Evolutionary conservation across 2,113 vertebrate genomes (phyloP), one percentile per base, ranked within the genome.

Genomic region (Deroptyus accipitrinus): DNA sequence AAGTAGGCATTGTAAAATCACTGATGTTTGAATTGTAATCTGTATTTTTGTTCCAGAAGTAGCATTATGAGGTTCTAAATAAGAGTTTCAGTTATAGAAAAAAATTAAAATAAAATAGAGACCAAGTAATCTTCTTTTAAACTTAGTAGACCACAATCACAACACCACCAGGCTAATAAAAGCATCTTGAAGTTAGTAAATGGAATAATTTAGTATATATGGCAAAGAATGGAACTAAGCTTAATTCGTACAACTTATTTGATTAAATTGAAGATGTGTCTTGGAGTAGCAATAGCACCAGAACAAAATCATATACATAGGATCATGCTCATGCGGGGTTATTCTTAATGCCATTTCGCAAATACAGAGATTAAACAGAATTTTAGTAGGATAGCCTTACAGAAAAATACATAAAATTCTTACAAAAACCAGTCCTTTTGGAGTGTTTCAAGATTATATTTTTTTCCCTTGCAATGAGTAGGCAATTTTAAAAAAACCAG

Each of bases 401-500:
- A 2, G 25, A 55, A 57, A 88, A 72, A n/a, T 6, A 10, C 2
- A 44, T 15, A 0, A 0, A 1, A 37, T 28, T 57, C 23, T 55
- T 83, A 25, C 49, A 16, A 46, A 85, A 67, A 39, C 13, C 23
- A 39, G 9, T 20, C 13, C 49, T 78, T 81, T 17, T 30, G 6
- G 31, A 68, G 2, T 25, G 37, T 85, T 75, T 63, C 8, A 75
- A 37, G 31, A 59, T 11, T 18, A 51, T 15, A 7, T 1, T 41
- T 42, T 42, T 31, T 39, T 54, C 49, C 48, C 10, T 67, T 41
- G 48, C 7, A 74, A 25, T 0, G 11, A 62, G 9, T 14, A 55
- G 6, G 10, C 1, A 63, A 57, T 18, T 35, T 7, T 8, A 17
- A 30, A 61, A 59, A 28, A 46, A 13, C 0, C 13, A 55, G 11